Evolutionary conservation across 2,797 vertebrate species (phyloP), one percentile per base, ranked within the genome.

Genomic region (Erpetoichthys calabaricus): DNA sequence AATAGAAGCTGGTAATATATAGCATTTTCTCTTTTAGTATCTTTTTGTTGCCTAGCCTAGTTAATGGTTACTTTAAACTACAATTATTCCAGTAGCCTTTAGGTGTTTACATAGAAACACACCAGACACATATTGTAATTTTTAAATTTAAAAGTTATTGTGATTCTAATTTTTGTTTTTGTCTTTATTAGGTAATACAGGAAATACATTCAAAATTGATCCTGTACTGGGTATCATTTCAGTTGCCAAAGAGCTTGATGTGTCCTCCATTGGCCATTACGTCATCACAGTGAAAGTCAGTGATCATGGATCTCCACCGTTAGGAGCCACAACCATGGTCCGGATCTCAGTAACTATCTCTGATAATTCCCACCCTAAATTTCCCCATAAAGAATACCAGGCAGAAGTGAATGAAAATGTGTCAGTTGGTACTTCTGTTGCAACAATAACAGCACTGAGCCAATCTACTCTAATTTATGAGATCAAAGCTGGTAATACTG

Each of bases 381-480:
- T 98, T 67, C 80, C 79, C 47, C 89, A 92, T 60, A 86, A 78
- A 6, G 92, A 96, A 64, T 99, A 95, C 69, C 91, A 93, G 64
- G 89, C 91, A 0, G 92, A 97, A 62, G 76, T 98, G 55, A 82
- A 83, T 52, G 96, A 99, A 75, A 91, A 89, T 1, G 86, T 81
- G 1, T 81, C 84, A 10, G 59, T 89, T 8, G 94, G 96, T 50
- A 91, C 91, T 2, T 95, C 89, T 0, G 85, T 97, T 58, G 82
- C 87, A 60, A 82, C 88, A 9, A 77, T 98, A 10, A 89, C 72
- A 3, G 95, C 96, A 6, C 82, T 95, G 63, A 95, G 96, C 64
- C 90, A 89, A 64, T 96, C 96, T 8, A 94, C 94, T 0, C 73
- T 97, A 55, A 87, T 92, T 56, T 99, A 94, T 53, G 91, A 97